Base-by-base conservation (phyloP, 2,888 invertebrate species). In the Silvanus unidentatus region DNA sequence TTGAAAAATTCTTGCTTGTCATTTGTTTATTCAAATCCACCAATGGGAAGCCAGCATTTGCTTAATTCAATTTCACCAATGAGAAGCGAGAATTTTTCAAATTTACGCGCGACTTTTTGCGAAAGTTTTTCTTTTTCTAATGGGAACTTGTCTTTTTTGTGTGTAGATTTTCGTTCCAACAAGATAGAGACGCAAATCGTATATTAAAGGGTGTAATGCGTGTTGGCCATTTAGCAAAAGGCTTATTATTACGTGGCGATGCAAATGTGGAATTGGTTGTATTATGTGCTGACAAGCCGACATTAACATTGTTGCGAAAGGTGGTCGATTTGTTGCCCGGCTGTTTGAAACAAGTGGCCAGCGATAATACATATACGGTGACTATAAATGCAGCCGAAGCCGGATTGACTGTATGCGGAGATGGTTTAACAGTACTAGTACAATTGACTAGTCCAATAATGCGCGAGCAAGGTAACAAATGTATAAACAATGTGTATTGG, bases 161-260 rank as follows among this genome's bases (percentile, higher is more conserved):
- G 57, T 62, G 11, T 53, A 75, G 75, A 50, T 79, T 84, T 59
- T 83, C 83, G 43, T 84, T 84, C 71, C 82, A 83, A 70, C 78
- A 84, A 59, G 81, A 71, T 46, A 66, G 77, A 42, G 74, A 76
- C 56, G 74, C 77, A 34, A 74, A 78, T 55, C 82, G 96, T 49
- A 83, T 90, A 55, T 76, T 98, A 37, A 92, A 95, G 71, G 97
- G 97, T 47, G 96, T 97, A 16, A 95, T 97, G 94, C 84, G 97
- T 52, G 95, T 97, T 37, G 96, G 96, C 42, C 86, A 89, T 65
- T 74, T 94, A 42, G 89, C 91, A 39, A 92, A 92, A 68, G 91
- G 94, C 32, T 79, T 98, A 49, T 77, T 98, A 62, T 77, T 98
- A 15, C 84, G 86, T 53, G 93, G 93, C 4, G 97, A 98, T 74